A percentile compares a stretch with the other conserved stretches of the same genome.
phyloP scores from a whole-genome alignment of 2,797 vertebrate genomes.

The Chiloscyllium punctatum region DNA sequence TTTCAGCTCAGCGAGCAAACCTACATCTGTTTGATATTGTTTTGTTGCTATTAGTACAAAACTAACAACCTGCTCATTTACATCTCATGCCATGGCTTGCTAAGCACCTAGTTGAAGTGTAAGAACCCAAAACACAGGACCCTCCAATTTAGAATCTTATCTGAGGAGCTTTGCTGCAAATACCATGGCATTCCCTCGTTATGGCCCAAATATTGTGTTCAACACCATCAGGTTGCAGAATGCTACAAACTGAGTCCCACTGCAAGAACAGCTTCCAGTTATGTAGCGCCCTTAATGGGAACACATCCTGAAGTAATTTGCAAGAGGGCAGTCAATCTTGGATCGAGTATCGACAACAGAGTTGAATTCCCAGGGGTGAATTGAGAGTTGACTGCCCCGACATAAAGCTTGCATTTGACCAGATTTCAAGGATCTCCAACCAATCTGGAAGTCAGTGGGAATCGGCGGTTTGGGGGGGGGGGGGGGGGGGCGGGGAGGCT shows the following conservation, averaged over 20 bases:
- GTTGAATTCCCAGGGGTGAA: too few relatives aligned
- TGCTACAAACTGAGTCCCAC: not conserved
- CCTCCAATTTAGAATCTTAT: not conserved
- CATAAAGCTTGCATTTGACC: too few relatives aligned
- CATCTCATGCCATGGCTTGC: not conserved
- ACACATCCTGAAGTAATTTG: too few relatives aligned
- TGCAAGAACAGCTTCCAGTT: not conserved
- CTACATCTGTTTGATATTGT: not conserved
- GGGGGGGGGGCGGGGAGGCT: too few relatives aligned
- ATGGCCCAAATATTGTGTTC: not conserved
- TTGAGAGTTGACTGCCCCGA: too few relatives aligned
- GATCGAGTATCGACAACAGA: too few relatives aligned
- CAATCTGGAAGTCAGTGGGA: too few relatives aligned
- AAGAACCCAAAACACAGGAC: not conserved
- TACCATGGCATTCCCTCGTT: not conserved
- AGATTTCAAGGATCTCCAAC: too few relatives aligned
- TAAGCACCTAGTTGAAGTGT: not conserved
- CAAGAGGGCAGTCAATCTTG: too few relatives aligned
- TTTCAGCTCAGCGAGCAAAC: too few relatives aligned
- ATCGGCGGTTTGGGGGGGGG: too few relatives aligned
- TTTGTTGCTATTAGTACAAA: not conserved
- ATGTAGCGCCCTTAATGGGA: too few relatives aligned
- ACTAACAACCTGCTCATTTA: not conserved
- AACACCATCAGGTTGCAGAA: not conserved
- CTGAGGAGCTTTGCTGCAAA: not conserved